Evolutionary conservation across 2,113 vertebrate genomes (phyloP), one percentile per base, ranked within the genome.

Genomic region (Hepsetus odoe): DNA sequence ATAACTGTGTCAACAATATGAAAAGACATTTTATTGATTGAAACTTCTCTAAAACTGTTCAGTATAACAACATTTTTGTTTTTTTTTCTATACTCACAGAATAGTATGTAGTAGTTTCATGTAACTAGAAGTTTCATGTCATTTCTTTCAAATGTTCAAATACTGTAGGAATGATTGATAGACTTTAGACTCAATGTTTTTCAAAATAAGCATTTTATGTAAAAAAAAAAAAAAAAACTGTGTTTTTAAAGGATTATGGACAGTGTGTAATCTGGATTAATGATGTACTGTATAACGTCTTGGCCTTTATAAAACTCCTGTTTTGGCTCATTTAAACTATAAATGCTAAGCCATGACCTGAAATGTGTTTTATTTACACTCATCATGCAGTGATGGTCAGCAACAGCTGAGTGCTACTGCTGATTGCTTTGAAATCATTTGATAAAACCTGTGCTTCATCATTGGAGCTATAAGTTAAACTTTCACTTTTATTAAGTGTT

Each of bases 191-290:
- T 72, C 18, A 16, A 20, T 2, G 20, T 22, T 18, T 49, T 49
- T 32, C 8, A 33, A 56, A 44, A n/a, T 33, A 79, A 74, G n/a
- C 59, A 74, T 68, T 80, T 44, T 62, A 33, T 75, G 35, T 80
- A 81, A 44, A n/a, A 77, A 53, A 26, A 58, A 46, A 28, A 42
- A 42, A 24, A 86, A 88, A 79, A 84, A 88, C 88, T 35, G 16
- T 28, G 66, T 84, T 80, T 89, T 88, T 80, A 84, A 80, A 80
- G 86, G 90, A 88, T 90, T 88, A 87, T 74, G 83, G 79, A 44
- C 83, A 74, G n/a, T 62, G 56, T 80, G 55, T 89, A 90, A 92
- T 89, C 89, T 89, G 88, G 90, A 91, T 92, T 91, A 92, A 30
- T 80, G 79, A 66, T 24, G 51, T 5, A 55, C 51, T 62, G 68